phyloP scores from a whole-genome alignment of 2,888 invertebrate genomes.

The Lobophora halterata region DNA sequence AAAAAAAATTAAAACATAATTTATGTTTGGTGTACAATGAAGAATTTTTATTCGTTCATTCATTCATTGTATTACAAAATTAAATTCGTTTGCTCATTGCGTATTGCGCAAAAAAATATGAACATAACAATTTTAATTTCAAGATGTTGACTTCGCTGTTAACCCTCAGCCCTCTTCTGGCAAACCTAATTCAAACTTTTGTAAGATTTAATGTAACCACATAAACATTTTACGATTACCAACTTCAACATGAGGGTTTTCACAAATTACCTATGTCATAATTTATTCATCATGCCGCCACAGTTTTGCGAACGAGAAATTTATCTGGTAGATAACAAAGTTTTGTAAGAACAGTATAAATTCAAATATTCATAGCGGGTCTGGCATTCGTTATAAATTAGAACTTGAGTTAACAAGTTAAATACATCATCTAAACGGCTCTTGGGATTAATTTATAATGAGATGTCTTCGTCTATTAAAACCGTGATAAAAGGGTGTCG shows the following conservation, averaged over 20 bases:
- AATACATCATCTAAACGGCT: conserved; percentile 36
- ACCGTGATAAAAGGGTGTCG: too few relatives aligned
- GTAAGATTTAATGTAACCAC: conserved; percentile 18
- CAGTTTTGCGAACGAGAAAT: conserved; percentile 25
- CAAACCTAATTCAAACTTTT: conserved; percentile 1
- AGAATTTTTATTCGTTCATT: too few relatives aligned
- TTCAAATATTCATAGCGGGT: conserved; percentile 45
- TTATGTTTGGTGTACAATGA: too few relatives aligned
- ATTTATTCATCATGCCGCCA: conserved; percentile 28
- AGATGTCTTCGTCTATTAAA: conserved; percentile 37
- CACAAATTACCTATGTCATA: conserved; percentile 15
- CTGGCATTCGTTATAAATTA: conserved; percentile 41
- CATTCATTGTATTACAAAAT: too few relatives aligned
- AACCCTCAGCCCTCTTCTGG: too few relatives aligned
- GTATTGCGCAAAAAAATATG: too few relatives aligned
- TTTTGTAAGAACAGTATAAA: conserved; percentile 34
- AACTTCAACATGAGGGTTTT: conserved; percentile 13
- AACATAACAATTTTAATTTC: too few relatives aligned
- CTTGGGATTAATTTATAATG: conserved; percentile 42
- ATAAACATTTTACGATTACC: conserved; percentile 22
- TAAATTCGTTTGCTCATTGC: too few relatives aligned
- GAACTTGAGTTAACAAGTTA: conserved; percentile 42
- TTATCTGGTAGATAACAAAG: conserved; percentile 32
- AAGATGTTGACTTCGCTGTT: too few relatives aligned
- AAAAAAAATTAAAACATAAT: too few relatives aligned